Percentiles rank a stretch among this genome's conserved stretches.
phyloP scores from a whole-genome alignment of 2,797 vertebrate species.

The Acrossocheilus wenchowensis region DNA sequence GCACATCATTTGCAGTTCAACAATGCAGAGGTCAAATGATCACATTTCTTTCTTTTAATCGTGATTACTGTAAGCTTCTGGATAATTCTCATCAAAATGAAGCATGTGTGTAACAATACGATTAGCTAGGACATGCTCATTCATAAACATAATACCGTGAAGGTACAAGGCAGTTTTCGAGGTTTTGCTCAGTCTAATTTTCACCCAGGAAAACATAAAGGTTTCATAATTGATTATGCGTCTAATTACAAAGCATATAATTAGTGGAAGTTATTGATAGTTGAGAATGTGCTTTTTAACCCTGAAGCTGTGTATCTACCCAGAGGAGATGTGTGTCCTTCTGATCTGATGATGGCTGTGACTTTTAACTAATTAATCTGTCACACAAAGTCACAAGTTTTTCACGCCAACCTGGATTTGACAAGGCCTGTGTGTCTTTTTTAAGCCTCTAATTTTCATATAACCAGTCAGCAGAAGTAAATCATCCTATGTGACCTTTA shows the following conservation, averaged over 20 bases:
- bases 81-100: slow-evolving; percentile 54
- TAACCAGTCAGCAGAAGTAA: slow-evolving; percentile 35
- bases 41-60: slow-evolving; percentile 68
- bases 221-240: slow-evolving; percentile 81
- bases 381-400: slow-evolving; percentile 73
- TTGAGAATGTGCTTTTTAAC: slow-evolving; percentile 78
- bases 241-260: slow-evolving; percentile 84
- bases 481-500: slow-evolving; percentile 21
- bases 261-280: slow-evolving; percentile 86
- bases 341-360: slow-evolving; percentile 76
- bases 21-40: slow-evolving; percentile 81
- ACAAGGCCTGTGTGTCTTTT: slow-evolving; percentile 58
- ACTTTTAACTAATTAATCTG: slow-evolving; percentile 80
- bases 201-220: slow-evolving; percentile 65
- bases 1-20: slow-evolving; percentile 88
- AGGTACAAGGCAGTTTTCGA: slow-evolving; percentile 28
- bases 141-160: slow-evolving; percentile 33
- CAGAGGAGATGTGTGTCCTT: slow-evolving; percentile 81
- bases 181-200: slow-evolving; percentile 54
- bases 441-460: slow-evolving; percentile 27
- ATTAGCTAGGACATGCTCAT: slow-evolving; percentile 30
- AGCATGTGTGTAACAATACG: slow-evolving; percentile 32
- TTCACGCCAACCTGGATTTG: slow-evolving; percentile 74
- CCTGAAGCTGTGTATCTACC: slow-evolving; percentile 77
- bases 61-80: slow-evolving; percentile 60